Evolutionary conservation across 2,797 vertebrate species (phyloP), one percentile per base, ranked within the genome.

Genomic region (Eutrigla gurnardus): DNA sequence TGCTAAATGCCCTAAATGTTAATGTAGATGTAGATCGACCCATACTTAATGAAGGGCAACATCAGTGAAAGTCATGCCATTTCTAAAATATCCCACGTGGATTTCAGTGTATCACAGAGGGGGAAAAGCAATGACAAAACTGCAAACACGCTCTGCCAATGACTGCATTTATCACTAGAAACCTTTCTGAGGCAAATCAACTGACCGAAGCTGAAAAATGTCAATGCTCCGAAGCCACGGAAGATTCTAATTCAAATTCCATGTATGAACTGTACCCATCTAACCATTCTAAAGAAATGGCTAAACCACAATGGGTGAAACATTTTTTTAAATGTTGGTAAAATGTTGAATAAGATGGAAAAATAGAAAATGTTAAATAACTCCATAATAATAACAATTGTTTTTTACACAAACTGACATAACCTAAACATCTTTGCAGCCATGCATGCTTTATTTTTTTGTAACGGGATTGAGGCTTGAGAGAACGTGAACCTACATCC

Each of bases 401-500:
- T 25, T 25, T 25, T 25, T 25, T 25, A 25, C 25, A 25, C 25
- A 70, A 53, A 18, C 35, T 65, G 45, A 9, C 72, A 58, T 37
- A 57, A 66, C 7, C 58, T 53, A 32, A 36, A 57, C 32, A 57
- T 61, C 25, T 43, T 54, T 45, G 64, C 32, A 65, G 55, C 57
- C 13, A 1, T 25, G 25, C 25, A 25, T 25, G 25, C 25, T 25
- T 1, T 25, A 25, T 25, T 25, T 25, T 25, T 25, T 25, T 25
- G n/a, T n/a, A 80, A 83, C 45, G 47, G 77, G 72, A 88, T 72
- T 86, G 82, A 88, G 86, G 70, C 70, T 66, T 33, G 59, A 70
- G 63, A 65, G 43, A 73, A 80, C 69, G 47, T 65, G 65, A 89
- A 65, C 71, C 63, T 75, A 75, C 85, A 59, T 47, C 63, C 61